Evolutionary conservation across 2,888 invertebrate species (phyloP).

Genomic region (Catonia carolina): DNA sequence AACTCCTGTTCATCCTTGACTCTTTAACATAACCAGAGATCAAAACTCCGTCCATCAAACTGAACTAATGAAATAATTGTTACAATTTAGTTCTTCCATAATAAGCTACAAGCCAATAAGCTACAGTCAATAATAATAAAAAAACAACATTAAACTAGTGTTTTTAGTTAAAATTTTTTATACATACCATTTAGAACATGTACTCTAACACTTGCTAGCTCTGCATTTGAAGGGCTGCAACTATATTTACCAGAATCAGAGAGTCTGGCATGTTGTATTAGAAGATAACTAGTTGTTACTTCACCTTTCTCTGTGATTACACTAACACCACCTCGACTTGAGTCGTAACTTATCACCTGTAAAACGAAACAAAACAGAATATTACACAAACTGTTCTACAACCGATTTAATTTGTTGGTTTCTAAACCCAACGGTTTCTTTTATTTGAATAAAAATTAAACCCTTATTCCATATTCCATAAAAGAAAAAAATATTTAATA

Average conservation of each 20-base stretch:
- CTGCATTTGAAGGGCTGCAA: constrained; percentile 87
- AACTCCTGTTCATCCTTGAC: no score
- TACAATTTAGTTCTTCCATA: neutral
- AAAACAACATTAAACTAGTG: no score
- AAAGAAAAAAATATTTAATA: no score
- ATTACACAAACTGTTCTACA: no score
- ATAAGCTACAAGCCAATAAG: neutral
- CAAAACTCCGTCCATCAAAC: neutral
- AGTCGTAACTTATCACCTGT: constrained; percentile 87
- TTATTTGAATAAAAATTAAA: no score
- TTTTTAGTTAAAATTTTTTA: no score
- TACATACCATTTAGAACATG: constrained; percentile 83
- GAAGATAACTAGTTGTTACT: constrained; percentile 80
- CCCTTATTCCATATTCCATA: no score
- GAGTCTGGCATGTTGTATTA: constrained; percentile 81
- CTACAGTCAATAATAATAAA: no score
- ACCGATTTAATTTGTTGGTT: no score
- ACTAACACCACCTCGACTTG: constrained; percentile 78
- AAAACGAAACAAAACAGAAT: constrained; percentile 35
- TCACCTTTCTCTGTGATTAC: constrained; percentile 88
- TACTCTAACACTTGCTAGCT: constrained; percentile 81
- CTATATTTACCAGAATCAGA: constrained; percentile 87
- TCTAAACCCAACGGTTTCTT: no score
- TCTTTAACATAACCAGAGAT: neutral
- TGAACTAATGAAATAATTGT: neutral